phyloP scores from a whole-genome alignment of 2,113 vertebrate species.

The Lynx canadensis region DNA sequence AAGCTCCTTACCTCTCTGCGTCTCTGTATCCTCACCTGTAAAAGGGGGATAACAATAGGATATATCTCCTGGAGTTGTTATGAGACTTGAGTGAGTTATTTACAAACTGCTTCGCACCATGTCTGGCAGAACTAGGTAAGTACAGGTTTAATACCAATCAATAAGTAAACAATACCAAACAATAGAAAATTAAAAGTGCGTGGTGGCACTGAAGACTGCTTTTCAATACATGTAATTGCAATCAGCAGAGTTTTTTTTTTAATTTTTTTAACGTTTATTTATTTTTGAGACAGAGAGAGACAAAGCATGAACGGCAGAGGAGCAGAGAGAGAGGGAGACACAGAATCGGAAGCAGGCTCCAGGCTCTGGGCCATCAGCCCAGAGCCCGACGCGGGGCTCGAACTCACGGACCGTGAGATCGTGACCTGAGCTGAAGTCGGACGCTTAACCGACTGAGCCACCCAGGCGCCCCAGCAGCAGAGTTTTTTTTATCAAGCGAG shows the following conservation, averaged over 20 bases:
- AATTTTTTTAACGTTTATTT: too few relatives aligned
- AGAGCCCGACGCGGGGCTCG: too few relatives aligned
- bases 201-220: constrained; percentile 84
- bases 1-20: background rate
- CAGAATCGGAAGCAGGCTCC: too few relatives aligned
- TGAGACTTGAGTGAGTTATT: background rate
- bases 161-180: background rate
- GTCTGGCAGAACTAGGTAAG: constrained; percentile 63
- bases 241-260: constrained; percentile 80
- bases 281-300: too few relatives aligned
- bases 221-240: constrained; percentile 79
- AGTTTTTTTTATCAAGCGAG: constrained; percentile 73
- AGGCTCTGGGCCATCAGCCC: too few relatives aligned
- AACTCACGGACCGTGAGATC: too few relatives aligned
- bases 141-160: background rate
- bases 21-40: background rate
- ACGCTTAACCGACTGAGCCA: too few relatives aligned
- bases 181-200: constrained; percentile 66
- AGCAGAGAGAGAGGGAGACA: too few relatives aligned
- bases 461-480: constrained; percentile 61
- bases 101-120: constrained; percentile 85
- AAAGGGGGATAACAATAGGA: background rate
- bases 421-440: too few relatives aligned
- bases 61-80: background rate
- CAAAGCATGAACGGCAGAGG: too few relatives aligned